Percentiles rank a stretch among this genome's conserved stretches.
phyloP scores from a whole-genome alignment of 2,113 vertebrate species.

The Otocyon megalotis region DNA sequence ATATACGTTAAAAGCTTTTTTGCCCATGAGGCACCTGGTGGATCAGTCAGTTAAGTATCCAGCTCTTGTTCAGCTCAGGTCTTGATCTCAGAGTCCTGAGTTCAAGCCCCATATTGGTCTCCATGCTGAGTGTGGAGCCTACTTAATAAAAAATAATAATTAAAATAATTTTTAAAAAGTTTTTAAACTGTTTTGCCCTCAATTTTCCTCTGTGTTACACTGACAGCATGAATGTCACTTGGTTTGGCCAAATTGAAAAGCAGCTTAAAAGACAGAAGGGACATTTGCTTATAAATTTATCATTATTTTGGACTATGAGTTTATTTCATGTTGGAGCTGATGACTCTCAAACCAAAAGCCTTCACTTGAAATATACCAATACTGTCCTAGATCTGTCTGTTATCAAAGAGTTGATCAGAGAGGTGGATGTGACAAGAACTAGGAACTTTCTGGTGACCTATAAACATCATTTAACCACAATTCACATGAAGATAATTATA shows the following conservation, averaged over 20 bases:
- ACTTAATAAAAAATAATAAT: neutral
- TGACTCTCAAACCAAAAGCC: neutral
- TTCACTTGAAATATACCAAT: neutral
- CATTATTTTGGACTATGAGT: neutral
- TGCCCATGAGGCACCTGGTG: neutral
- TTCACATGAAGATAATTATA: neutral
- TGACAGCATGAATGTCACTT: neutral
- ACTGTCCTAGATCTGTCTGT: neutral
- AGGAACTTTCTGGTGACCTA: neutral
- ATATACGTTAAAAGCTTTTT: neutral
- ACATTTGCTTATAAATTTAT: neutral
- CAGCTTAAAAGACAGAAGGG: neutral
- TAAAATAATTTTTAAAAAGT: neutral
- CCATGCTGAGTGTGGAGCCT: neutral
- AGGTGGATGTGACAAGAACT: neutral
- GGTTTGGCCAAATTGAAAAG: neutral
- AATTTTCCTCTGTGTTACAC: neutral
- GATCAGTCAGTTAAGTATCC: neutral
- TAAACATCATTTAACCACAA: neutral
- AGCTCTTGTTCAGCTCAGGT: neutral
- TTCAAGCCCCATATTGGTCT: neutral
- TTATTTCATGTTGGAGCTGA: conserved; percentile 6
- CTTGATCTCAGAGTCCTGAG: neutral
- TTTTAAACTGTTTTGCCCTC: neutral
- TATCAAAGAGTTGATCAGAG: neutral